These are phyloP conservation scores for Creontiades dilutus DNA, from an alignment of 2,888 invertebrate species.

Conservation along the genomic window DNA sequence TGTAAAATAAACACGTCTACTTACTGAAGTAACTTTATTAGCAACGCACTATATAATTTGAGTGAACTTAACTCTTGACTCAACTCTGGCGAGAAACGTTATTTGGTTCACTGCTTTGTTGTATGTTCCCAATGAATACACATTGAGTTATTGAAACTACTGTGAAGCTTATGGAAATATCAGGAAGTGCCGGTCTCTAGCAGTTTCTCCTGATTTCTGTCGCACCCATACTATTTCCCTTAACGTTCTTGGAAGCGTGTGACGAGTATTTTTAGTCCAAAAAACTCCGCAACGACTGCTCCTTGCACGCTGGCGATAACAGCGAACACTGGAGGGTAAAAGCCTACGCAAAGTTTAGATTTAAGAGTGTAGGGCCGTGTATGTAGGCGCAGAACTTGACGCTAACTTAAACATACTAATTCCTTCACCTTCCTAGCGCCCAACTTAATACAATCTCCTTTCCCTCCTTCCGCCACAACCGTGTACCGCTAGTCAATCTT, in stretches of 20 bases:
- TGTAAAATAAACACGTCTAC: too few relatives aligned
- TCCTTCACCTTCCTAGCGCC: slow-evolving; percentile 8
- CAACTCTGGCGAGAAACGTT: too few relatives aligned
- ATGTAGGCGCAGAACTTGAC: slow-evolving; percentile 44
- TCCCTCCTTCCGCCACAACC: slow-evolving; percentile 5
- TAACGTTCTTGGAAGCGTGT: neutral
- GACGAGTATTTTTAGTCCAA: slow-evolving; percentile 22
- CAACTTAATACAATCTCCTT: slow-evolving; percentile 36
- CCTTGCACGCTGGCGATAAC: slow-evolving; percentile 11
- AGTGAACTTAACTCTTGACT: too few relatives aligned
- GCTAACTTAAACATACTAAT: slow-evolving; percentile 46
- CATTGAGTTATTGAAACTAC: too few relatives aligned
- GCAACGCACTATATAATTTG: too few relatives aligned
- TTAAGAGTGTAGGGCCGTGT: slow-evolving; percentile 24
- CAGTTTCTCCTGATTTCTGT: neutral
- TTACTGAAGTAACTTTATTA: too few relatives aligned
- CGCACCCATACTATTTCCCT: neutral
- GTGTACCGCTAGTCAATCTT: slow-evolving; percentile 34
- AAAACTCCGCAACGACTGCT: slow-evolving; percentile 21
- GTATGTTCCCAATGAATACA: too few relatives aligned
- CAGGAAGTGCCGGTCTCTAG: too few relatives aligned
- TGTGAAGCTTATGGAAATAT: too few relatives aligned
- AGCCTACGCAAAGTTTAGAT: slow-evolving; percentile 19
- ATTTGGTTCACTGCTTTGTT: too few relatives aligned
- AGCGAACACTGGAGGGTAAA: slow-evolving; percentile 5